Percentiles rank a stretch among this genome's conserved stretches.
phyloP scores from a whole-genome alignment of 1,140 invertebrate species.

The Coenobita brevimanus region DNA sequence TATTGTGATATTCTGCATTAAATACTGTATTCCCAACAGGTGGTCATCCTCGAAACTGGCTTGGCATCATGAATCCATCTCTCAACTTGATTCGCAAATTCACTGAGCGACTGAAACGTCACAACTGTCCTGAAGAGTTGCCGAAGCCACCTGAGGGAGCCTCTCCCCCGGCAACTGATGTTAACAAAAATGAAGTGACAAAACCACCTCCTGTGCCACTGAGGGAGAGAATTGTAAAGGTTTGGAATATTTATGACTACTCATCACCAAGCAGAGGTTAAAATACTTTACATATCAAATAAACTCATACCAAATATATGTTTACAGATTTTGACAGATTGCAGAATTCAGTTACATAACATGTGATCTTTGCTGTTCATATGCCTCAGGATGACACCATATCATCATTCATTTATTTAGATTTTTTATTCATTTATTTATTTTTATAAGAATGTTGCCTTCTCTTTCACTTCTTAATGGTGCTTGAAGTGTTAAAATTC shows the following conservation, averaged over 20 bases:
- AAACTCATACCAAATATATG: too few relatives aligned
- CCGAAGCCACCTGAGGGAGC: background rate
- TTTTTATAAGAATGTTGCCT: too few relatives aligned
- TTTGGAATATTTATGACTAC: background rate
- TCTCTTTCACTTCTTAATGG: too few relatives aligned
- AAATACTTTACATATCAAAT: too few relatives aligned
- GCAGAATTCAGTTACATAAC: too few relatives aligned
- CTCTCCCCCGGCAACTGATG: constrained; percentile 22
- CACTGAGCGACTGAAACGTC: constrained; percentile 40
- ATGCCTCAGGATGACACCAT: too few relatives aligned
- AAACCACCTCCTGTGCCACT: constrained; percentile 24
- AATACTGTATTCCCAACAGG: constrained; percentile 15
- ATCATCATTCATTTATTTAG: too few relatives aligned
- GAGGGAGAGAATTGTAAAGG: constrained; percentile 20
- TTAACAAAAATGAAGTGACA: constrained; percentile 48
- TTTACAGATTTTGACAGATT: too few relatives aligned
- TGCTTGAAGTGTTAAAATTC: too few relatives aligned
- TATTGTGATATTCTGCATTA: background rate
- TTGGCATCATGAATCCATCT: constrained; percentile 60
- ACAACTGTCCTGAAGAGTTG: constrained; percentile 56
- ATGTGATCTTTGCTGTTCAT: too few relatives aligned
- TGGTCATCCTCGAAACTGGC: constrained; percentile 67
- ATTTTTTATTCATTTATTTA: too few relatives aligned
- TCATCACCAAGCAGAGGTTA: too few relatives aligned
- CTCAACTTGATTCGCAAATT: constrained; percentile 62